phyloP scores from a whole-genome alignment of 2,797 vertebrate genomes.

The Crotalus adamanteus region DNA sequence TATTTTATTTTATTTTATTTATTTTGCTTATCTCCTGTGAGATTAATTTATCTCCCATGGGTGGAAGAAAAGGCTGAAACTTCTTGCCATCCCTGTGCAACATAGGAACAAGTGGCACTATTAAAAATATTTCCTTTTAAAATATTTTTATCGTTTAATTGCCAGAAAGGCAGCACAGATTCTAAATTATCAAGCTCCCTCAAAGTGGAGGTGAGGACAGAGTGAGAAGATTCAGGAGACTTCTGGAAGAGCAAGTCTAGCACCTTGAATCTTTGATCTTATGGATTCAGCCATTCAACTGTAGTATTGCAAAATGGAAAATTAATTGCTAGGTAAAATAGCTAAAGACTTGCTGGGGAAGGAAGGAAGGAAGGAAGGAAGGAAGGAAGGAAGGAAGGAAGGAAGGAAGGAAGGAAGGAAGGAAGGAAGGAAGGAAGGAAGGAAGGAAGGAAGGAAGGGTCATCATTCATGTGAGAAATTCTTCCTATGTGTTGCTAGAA shows the following conservation, averaged over 20 bases:
- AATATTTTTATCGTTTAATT: not conserved
- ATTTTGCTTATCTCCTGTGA: not conserved
- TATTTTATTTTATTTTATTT: not conserved
- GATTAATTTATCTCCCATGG: not conserved
- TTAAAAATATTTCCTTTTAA: not conserved
- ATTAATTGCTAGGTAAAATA: not conserved
- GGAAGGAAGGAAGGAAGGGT: not conserved
- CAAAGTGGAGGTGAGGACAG: not conserved
- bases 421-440: too few relatives aligned
- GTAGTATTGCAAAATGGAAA: rapidly evolving
- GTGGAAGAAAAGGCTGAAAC: not conserved
- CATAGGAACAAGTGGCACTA: not conserved
- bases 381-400: not conserved
- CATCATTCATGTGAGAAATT: not conserved
- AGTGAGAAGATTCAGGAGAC: not conserved
- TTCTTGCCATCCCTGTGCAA: not conserved
- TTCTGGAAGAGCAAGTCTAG: not conserved
- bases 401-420: too few relatives aligned
- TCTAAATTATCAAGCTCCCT: not conserved
- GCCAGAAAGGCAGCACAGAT: not conserved
- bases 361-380: not conserved
- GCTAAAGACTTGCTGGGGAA: not conserved
- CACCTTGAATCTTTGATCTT: not conserved
- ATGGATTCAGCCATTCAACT: not conserved
- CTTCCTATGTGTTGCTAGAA: not conserved